Percentiles rank a stretch among this genome's conserved stretches.
Conservation (phyloP, 1,140 invertebrate genomes). For the Caenorhabditis brenneri region DNA sequence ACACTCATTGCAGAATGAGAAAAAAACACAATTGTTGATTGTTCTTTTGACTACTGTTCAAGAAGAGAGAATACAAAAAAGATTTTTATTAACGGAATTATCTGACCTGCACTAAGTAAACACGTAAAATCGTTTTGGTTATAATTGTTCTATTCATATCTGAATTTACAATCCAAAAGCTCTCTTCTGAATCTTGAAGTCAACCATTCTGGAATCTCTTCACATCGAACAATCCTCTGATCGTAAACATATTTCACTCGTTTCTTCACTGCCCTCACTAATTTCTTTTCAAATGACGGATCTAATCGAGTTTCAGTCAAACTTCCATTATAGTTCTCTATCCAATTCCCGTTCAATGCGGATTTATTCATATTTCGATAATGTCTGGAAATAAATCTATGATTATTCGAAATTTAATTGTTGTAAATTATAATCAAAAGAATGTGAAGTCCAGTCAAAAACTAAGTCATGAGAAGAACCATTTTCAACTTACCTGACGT, state of each 20-base stretch:
- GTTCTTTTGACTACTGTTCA: too few species aligned
- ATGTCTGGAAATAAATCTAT: not conserved
- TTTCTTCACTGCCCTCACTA: not conserved
- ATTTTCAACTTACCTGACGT: not conserved
- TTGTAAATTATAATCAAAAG: too few species aligned
- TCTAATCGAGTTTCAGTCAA: not conserved
- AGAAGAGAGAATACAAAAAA: too few species aligned
- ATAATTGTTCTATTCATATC: not conserved
- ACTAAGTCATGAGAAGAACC: too few species aligned
- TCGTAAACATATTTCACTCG: constrained; percentile 19
- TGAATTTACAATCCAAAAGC: constrained; percentile 19
- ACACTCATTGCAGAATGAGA: not conserved
- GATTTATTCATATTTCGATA: not conserved
- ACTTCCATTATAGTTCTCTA: not conserved
- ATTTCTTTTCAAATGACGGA: not conserved
- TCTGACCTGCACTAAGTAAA: too few species aligned
- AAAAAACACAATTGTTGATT: too few species aligned
- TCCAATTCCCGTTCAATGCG: not conserved
- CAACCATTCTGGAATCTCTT: not conserved
- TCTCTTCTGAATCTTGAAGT: not conserved
- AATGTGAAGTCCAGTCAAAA: too few species aligned
- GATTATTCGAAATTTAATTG: too few species aligned
- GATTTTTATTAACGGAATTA: too few species aligned
- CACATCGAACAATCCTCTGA: constrained; percentile 1
- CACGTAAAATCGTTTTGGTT: too few species aligned